Conservation (phyloP, 1,140 invertebrate genomes). For the Batillaria attramentaria region DNA sequence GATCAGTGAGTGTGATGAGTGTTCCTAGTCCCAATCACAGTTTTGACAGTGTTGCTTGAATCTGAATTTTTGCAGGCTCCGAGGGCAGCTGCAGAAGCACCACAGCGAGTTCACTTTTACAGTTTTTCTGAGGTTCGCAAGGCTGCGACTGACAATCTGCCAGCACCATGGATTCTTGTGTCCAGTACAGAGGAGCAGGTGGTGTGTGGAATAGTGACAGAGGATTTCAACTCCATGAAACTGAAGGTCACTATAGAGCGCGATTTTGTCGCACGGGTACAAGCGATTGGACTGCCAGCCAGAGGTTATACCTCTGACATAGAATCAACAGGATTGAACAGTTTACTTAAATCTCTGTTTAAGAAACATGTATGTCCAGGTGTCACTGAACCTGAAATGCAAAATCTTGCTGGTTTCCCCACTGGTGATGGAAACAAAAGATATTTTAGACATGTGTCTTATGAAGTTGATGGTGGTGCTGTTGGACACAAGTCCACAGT, state of each 20-base stretch:
- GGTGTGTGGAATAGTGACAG: background rate
- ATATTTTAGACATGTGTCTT: background rate
- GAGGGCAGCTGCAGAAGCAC: background rate
- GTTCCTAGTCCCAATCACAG: background rate
- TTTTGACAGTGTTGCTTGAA: background rate
- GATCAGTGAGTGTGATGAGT: background rate
- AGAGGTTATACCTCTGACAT: background rate
- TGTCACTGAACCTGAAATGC: background rate
- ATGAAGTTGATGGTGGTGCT: background rate
- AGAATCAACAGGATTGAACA: background rate
- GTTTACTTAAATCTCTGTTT: background rate
- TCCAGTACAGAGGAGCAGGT: background rate
- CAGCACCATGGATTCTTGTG: background rate
- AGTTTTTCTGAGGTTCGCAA: background rate
- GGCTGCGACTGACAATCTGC: background rate
- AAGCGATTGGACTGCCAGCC: background rate
- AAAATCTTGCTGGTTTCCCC: background rate
- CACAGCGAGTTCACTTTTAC: background rate
- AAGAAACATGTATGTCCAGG: background rate
- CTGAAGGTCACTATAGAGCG: background rate
- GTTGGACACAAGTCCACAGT: background rate
- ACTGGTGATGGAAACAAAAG: no score
- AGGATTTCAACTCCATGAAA: background rate
- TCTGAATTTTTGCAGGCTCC: background rate
- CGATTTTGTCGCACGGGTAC: background rate